Evolutionary conservation across 2,797 vertebrate species (phyloP).

Genomic region (Helarctos malayanus): DNA sequence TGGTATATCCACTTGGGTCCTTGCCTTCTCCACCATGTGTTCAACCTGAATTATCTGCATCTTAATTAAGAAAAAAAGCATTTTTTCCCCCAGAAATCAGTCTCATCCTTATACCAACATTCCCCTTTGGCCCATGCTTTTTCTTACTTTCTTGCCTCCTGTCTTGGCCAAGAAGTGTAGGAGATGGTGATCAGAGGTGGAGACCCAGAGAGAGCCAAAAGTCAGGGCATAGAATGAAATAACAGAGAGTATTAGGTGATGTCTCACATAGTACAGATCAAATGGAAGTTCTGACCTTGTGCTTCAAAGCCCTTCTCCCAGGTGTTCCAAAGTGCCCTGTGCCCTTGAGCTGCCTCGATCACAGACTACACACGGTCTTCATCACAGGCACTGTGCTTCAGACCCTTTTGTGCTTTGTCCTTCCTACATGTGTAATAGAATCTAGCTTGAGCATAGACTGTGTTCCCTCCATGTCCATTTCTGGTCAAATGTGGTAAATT

Average conservation of each 20-base stretch:
- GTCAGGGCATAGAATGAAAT: not conserved
- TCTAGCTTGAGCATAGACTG: not conserved
- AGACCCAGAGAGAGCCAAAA: not conserved
- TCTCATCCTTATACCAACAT: not conserved
- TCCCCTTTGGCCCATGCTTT: not conserved
- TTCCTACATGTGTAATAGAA: not conserved
- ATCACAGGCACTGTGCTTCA: not conserved
- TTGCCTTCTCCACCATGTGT: not conserved
- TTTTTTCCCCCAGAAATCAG: not conserved
- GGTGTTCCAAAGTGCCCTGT: fast-evolving
- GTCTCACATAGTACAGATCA: not conserved
- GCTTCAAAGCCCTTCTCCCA: not conserved
- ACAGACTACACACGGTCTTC: not conserved
- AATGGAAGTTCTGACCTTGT: not conserved
- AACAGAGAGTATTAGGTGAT: not conserved
- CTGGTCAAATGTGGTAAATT: not conserved
- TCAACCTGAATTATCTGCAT: too few relatives aligned
- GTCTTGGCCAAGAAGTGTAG: not conserved
- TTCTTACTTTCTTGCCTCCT: not conserved
- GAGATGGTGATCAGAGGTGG: not conserved
- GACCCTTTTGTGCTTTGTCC: not conserved
- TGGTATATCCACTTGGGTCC: not conserved
- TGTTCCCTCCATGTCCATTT: not conserved
- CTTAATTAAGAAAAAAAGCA: not conserved
- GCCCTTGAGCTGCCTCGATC: not conserved